Base-by-base conservation (phyloP, 2,888 invertebrate genomes). In the Cremastobaeus sp. region DNA sequence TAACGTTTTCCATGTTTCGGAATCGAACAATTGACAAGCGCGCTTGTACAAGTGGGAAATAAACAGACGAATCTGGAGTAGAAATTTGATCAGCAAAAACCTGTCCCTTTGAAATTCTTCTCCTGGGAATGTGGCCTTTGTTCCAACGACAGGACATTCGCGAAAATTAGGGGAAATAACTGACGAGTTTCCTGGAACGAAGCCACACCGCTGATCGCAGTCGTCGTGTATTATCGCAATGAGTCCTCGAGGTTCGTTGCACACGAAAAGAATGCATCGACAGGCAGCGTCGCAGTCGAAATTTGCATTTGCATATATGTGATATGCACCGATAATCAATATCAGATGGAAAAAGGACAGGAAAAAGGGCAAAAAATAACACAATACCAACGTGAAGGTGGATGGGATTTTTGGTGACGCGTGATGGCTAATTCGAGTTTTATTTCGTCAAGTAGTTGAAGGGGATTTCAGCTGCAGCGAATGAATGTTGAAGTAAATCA, bases 191-290 rank as follows among this genome's bases (percentile, higher is more conserved):
- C 55, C 54, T 69, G 52, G 57, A 68, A 52, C 57, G 21, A 21
- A 72, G 59, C 59, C n/a, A n/a, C n/a, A n/a, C n/a, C 64, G 43
- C 18, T 25, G 34, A 47, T 30, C 59, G 11, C 17, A 37, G 18
- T 35, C 35, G 34, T 52, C 48, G 65, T 34, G 68, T 57, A 69
- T 74, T 74, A 74, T 74, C 59, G 64, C 59, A 39, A 52, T 41
- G 65, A 69, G 69, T 64, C 54, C 74, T 74, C 60, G 65, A 59
- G 69, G 69, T 65, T 55, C 60, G 60, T 12, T 69, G 69, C 69
- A 20, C 74, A 65, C 32, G 55, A 74, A 74, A 69, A 65, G 69
- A 74, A 55, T 60, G 39, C 14, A 41, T 35, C n/a, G n/a, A n/a
- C n/a, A n/a, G 59, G 48, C 20, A 28, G 14, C 15, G 47, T 34